Conservation (phyloP, 1,140 invertebrate species). For the Leptinotarsa defecta region DNA sequence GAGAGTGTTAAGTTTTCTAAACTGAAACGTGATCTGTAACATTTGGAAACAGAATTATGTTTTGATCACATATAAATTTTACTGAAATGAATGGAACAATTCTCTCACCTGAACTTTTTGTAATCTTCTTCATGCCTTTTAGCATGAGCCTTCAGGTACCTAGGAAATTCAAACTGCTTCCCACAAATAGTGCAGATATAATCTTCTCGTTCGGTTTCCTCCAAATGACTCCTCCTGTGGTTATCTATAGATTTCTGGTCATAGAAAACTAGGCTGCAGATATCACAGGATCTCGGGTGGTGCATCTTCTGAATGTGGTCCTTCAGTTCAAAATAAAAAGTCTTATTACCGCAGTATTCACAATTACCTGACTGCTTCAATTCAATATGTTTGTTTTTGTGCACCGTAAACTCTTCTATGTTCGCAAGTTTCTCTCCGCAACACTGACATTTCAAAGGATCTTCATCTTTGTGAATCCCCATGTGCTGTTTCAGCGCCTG, state of each 20-base stretch:
- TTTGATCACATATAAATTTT: too few species aligned
- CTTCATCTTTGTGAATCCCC: constrained; percentile 24
- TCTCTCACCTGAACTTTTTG: constrained; percentile 30
- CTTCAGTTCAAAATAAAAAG: constrained; percentile 31
- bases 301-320: constrained; percentile 31
- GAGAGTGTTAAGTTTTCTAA: too few species aligned
- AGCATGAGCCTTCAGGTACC: constrained; percentile 28
- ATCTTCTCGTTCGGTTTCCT: constrained; percentile 14
- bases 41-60: too few species aligned
- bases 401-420: neutral
- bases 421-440: constrained; percentile 12
- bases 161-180: constrained; percentile 28
- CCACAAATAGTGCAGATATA: constrained; percentile 21
- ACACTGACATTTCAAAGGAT: constrained; percentile 20
- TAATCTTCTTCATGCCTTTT: constrained; percentile 26
- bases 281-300: constrained; percentile 25
- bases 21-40: too few species aligned
- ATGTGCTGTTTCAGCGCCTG: constrained; percentile 26
- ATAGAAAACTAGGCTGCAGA: constrained; percentile 31
- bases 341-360: constrained; percentile 29
- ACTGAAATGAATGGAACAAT: too few species aligned
- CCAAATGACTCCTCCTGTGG: constrained; percentile 26
- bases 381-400: constrained; percentile 28
- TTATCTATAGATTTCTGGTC: constrained; percentile 31
- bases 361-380: constrained; percentile 26